Base-by-base conservation (phyloP, 2,888 invertebrate species). In the Callimorpha dominula region DNA sequence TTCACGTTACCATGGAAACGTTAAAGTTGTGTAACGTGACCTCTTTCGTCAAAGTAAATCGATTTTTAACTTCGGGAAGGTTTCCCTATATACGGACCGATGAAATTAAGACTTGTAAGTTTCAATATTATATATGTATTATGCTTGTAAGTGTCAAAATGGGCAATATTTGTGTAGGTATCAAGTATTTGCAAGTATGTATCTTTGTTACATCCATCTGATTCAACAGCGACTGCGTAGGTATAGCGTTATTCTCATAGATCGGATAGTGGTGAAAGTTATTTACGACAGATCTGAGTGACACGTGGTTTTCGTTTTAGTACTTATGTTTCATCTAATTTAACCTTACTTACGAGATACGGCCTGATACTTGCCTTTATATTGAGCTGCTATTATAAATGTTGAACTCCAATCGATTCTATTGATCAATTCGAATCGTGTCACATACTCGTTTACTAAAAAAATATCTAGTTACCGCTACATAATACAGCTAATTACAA, bases 1-100 rank as follows among this genome's bases (percentile, higher is more conserved):
- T 20, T 65, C 62, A 66, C 57, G 85, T 83, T 78, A 85, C 68
- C 75, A 82, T 81, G 79, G 83, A 71, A 50, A 80, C 85, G 57
- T 40, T 17, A 31, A 5, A 65, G 71, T 11, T 15, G 31, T 1
- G 31, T 17, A 66, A 52, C 52, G 43, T 75, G 72, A 73, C 77
- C 77, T 73, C 71, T 73, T 72, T 80, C 31, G 52, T 15, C 9
- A 66, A 52, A 63, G 14, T 40, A 63, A 17, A 20, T 63, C 42
- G 42, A 63, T 17, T 57, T 11, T 31, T 57, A 46, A 11, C 17
- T 63, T 42, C 4, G 63, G 0, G 15, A 42, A 42, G 40, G 42
- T 17, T 63, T 42, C n/a, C 15, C 17, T 63, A 31, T 40, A 15
- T 7, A 43, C 63, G 17, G 43, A 43, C 14, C 1, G 7, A 43